Conservation (phyloP, 2,113 vertebrate genomes). For the Colinus virginianus region DNA sequence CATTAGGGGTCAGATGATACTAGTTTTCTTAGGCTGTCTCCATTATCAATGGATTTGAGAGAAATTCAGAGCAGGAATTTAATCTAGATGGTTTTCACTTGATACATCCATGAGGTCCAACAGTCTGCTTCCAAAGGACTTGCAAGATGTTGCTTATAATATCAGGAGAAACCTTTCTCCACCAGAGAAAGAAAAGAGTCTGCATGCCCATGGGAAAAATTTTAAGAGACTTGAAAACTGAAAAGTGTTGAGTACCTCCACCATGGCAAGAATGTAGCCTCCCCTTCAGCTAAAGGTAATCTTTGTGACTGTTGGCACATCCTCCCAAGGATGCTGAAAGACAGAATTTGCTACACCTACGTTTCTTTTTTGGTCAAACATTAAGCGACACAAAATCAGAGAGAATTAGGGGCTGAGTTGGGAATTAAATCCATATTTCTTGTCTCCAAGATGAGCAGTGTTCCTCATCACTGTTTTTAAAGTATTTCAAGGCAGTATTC, state of each 20-base stretch:
- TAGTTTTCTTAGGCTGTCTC: not conserved
- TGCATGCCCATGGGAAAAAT: not conserved
- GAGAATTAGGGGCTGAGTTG: not conserved
- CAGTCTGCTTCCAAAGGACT: not conserved
- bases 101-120: not conserved
- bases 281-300: not conserved
- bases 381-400: not conserved
- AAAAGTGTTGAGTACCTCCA: not conserved
- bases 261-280: not conserved
- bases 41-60: not conserved
- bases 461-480: not conserved
- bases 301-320: not conserved
- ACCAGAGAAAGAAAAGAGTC: not conserved
- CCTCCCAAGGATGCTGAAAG: not conserved
- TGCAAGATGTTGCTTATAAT: not conserved
- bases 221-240: not conserved
- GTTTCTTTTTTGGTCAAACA: not conserved
- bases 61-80: not conserved
- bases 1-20: not conserved
- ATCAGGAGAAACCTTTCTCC: not conserved
- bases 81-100: not conserved
- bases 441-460: not conserved
- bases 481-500: not conserved
- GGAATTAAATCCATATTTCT: not conserved
- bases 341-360: not conserved